phyloP scores from a whole-genome alignment of 2,797 vertebrate species.

The Aselliscus stoliczkanus region DNA sequence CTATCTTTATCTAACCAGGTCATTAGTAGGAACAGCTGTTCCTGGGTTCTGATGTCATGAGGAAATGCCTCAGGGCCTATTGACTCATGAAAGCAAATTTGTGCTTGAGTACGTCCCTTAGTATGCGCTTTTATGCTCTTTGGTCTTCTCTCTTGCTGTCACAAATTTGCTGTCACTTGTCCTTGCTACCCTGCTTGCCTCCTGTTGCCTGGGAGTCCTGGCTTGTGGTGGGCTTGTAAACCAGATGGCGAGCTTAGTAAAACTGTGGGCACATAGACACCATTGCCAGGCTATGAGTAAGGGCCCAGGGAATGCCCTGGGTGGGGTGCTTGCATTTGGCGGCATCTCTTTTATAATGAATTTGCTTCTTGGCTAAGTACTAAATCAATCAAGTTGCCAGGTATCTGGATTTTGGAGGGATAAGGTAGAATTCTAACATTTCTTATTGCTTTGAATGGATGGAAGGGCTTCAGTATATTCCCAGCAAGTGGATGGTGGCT shows the following conservation, averaged over 20 bases:
- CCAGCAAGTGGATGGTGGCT: not conserved
- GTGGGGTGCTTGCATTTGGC: not conserved
- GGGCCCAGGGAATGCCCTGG: not conserved
- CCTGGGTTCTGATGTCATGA: not conserved
- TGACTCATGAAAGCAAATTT: not conserved
- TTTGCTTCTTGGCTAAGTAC: not conserved
- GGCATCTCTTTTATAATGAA: not conserved
- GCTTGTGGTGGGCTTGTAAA: not conserved
- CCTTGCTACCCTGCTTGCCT: not conserved
- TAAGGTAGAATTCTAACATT: not conserved
- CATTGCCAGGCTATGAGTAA: not conserved
- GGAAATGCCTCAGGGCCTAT: not conserved
- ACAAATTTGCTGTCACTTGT: not conserved
- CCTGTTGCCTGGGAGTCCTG: not conserved
- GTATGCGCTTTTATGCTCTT: not conserved
- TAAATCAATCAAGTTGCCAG: not conserved
- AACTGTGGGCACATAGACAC: not conserved
- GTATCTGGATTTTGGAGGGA: not conserved
- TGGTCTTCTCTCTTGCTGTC: not conserved
- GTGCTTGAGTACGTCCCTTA: accelerated
- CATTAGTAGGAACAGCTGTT: not conserved
- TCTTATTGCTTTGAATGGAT: not conserved
- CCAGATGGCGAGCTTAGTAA: not conserved
- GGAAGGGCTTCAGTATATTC: not conserved
- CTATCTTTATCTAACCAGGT: not conserved